These are phyloP conservation scores for Indri indri DNA, from an alignment of 2,113 vertebrate species.

Conservation along the genomic window DNA sequence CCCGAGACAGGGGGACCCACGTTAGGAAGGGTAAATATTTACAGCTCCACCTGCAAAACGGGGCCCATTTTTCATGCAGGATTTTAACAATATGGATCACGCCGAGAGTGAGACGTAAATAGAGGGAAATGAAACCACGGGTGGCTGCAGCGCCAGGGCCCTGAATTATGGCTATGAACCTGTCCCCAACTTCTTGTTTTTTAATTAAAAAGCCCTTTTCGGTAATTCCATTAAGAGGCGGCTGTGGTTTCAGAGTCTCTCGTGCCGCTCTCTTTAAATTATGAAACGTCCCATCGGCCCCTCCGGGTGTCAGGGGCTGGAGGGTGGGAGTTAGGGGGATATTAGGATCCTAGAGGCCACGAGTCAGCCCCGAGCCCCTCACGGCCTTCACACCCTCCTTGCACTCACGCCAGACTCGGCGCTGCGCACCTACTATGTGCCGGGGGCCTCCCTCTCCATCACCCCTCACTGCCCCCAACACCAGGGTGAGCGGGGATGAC, in stretches of 20 bases:
- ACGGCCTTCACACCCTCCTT: neutral
- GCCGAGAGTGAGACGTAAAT: neutral
- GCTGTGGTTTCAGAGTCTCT: neutral
- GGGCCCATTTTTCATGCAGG: neutral
- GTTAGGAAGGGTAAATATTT: conserved; percentile 34
- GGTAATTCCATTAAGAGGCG: conserved; percentile 45
- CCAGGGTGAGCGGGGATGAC: neutral
- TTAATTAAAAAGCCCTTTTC: conserved; percentile 68
- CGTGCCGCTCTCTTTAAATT: neutral
- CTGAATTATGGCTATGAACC: conserved; percentile 45
- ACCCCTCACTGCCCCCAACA: rapidly evolving
- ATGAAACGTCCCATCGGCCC: neutral
- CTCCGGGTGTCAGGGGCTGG: neutral
- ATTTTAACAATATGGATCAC: conserved; percentile 41
- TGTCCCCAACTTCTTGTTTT: conserved; percentile 58
- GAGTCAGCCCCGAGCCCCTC: neutral
- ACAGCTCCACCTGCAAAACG: conserved; percentile 25
- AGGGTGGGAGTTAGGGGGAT: neutral
- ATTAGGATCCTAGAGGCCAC: neutral
- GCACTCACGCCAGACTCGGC: neutral
- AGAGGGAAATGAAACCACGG: neutral
- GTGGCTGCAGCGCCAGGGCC: neutral
- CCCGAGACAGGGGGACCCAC: neutral
- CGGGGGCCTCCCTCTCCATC: rapidly evolving
- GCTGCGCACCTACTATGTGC: neutral